Evolutionary conservation across 2,797 vertebrate genomes (phyloP).

Genomic region (Mareca penelope): DNA sequence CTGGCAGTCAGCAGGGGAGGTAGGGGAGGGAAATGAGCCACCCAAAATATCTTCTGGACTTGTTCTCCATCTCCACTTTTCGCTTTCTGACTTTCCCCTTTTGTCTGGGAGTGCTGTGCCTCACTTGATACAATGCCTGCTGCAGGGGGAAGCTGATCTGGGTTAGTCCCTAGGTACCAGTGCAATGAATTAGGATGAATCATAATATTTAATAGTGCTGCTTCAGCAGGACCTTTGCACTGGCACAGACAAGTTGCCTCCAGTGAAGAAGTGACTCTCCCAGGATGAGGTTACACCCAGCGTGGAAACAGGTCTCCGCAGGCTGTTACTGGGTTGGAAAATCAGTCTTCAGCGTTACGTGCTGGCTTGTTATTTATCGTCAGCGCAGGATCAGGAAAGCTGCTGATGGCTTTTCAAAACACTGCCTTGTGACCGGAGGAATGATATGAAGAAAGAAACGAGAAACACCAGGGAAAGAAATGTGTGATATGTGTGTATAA

Average conservation of each 20-base stretch:
- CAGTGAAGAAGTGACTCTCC: background rate
- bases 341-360: background rate
- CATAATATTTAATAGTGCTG: slow-evolving; percentile 23
- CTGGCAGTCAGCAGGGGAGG: slow-evolving; percentile 16
- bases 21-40: background rate
- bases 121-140: background rate
- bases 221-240: slow-evolving; percentile 6
- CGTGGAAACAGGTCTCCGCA: background rate
- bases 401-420: slow-evolving; percentile 6
- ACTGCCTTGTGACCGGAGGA: background rate
- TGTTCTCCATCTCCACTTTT: background rate
- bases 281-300: background rate
- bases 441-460: background rate
- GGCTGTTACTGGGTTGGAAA: background rate
- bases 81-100: background rate
- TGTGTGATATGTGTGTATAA: background rate
- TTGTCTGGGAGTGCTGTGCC: background rate
- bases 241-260: background rate
- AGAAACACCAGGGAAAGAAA: background rate
- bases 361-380: background rate
- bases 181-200: slow-evolving; percentile 31
- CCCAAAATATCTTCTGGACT: background rate
- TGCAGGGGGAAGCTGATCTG: background rate
- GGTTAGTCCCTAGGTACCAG: background rate
- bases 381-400: background rate